These are phyloP conservation scores for Eupithecia abbreviata DNA, from an alignment of 2,888 invertebrate species.

Conservation along the genomic window DNA sequence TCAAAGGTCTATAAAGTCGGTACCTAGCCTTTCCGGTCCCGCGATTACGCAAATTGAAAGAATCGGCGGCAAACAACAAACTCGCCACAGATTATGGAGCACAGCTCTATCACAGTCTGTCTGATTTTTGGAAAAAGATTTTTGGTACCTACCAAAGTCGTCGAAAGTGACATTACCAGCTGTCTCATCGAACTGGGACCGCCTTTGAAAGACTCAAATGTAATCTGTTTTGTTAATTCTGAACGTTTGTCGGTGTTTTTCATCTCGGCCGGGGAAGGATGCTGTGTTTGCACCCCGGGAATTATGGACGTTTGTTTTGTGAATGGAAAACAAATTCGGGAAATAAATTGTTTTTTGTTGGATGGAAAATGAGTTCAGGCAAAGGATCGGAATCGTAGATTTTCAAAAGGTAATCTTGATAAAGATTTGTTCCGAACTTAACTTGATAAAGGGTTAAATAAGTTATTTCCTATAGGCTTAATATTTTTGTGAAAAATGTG, in stretches of 20 bases:
- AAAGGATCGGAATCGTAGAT: slow-evolving; percentile 1
- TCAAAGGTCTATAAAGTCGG: slow-evolving; percentile 47
- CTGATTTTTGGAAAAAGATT: no score
- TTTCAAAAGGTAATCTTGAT: background rate
- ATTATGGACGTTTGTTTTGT: slow-evolving; percentile 58
- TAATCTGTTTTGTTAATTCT: slow-evolving; percentile 83
- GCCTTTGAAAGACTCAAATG: slow-evolving; percentile 70
- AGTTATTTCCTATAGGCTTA: background rate
- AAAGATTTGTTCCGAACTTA: background rate
- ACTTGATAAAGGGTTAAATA: background rate
- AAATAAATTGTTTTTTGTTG: slow-evolving; percentile 28
- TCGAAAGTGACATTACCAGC: slow-evolving; percentile 15
- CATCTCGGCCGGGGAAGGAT: slow-evolving; percentile 57
- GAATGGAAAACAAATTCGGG: slow-evolving; percentile 27
- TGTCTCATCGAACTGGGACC: slow-evolving; percentile 17
- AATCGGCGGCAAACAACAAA: slow-evolving; percentile 62
- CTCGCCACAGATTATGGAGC: slow-evolving; percentile 1
- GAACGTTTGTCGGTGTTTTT: slow-evolving; percentile 70
- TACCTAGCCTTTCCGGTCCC: slow-evolving; percentile 47
- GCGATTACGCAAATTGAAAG: slow-evolving; percentile 70
- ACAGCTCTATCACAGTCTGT: slow-evolving; percentile 7
- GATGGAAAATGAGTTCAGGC: slow-evolving; percentile 7
- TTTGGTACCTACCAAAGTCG: background rate
- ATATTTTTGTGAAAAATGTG: background rate
- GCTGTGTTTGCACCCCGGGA: slow-evolving; percentile 53